Base-by-base conservation (phyloP, 1,140 invertebrate genomes). In the Medauroidea extradentata region DNA sequence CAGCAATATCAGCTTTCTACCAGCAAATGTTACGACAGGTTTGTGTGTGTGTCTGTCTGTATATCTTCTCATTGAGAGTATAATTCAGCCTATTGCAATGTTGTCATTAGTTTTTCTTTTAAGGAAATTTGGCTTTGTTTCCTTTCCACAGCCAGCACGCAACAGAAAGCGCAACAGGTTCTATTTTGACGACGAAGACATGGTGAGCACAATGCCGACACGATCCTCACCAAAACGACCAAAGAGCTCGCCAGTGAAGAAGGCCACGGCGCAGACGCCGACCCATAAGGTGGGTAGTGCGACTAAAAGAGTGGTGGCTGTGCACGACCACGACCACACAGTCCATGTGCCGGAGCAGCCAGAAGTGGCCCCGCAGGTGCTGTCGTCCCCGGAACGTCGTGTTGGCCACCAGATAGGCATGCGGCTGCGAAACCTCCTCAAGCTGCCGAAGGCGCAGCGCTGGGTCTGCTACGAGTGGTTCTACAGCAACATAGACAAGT, bases 391-490 rank as follows among this genome's bases (percentile, higher is more conserved):
- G 14, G 91, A 87, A 76, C 81, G 83, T 60, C 88, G 85, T 74
- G 83, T 88, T 67, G 93, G 93, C 0, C 93, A 96, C 68, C 85
- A 88, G 66, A 93, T 96, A 67, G 94, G 94, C 1, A 84, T 94
- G 75, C 79, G 93, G 62, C 77, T 99, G 39, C 82, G 94, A 65
- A 99, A 99, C 79, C 81, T 99, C n/a, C 79, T 99, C 0, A 99
- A 99, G 78, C 77, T 99, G 63, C 96, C 97, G 0, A 99, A 99
- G 80, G 96, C 96, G 19, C 96, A 99, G 74, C 96, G 96, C 79
- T 99, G 95, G 94, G 94, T 98, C 1, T 98, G 94, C 72, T 98
- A 95, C 76, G 97, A 99, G 74, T 99, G 95, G 88, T 99, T 99
- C 78, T 99, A 99, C 73, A 98, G 95, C 66, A 98, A 97, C 71